phyloP scores from a whole-genome alignment of 2,888 invertebrate genomes.

The Lucinisca nassula region DNA sequence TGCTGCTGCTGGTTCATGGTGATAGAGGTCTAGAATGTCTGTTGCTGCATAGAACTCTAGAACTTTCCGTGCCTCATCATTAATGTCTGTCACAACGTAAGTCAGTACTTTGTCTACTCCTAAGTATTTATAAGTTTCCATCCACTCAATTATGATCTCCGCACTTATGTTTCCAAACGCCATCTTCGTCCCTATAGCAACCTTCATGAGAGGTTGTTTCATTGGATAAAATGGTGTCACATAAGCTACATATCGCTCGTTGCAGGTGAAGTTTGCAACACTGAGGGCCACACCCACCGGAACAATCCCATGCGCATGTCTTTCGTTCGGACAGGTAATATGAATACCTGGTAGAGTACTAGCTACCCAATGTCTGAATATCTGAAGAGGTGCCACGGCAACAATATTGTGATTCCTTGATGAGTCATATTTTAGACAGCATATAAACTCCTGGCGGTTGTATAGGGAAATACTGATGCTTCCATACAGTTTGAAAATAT shows the following conservation, averaged over 20 bases:
- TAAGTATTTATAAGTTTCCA: constrained; percentile 42
- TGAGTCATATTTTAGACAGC: neutral
- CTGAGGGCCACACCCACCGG: too few species aligned
- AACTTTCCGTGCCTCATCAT: too few species aligned
- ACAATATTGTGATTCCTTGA: neutral
- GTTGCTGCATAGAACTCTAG: too few species aligned
- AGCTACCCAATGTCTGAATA: neutral
- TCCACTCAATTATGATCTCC: constrained; percentile 38
- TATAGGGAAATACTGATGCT: neutral
- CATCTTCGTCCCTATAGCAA: constrained; percentile 42
- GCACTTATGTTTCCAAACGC: constrained; percentile 23
- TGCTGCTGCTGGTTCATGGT: too few species aligned
- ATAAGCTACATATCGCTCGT: too few species aligned
- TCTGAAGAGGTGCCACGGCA: neutral
- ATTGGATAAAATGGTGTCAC: too few species aligned
- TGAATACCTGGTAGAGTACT: neutral
- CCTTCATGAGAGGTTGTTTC: too few species aligned
- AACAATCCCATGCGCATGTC: neutral
- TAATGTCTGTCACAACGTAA: too few species aligned
- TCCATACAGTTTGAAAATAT: neutral
- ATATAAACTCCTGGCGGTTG: neutral
- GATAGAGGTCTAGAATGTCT: too few species aligned
- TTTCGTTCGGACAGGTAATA: neutral
- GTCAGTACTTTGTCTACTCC: constrained; percentile 31
- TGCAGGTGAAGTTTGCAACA: too few species aligned